phyloP scores from a whole-genome alignment of 1,140 invertebrate species.

The Lerema accius region DNA sequence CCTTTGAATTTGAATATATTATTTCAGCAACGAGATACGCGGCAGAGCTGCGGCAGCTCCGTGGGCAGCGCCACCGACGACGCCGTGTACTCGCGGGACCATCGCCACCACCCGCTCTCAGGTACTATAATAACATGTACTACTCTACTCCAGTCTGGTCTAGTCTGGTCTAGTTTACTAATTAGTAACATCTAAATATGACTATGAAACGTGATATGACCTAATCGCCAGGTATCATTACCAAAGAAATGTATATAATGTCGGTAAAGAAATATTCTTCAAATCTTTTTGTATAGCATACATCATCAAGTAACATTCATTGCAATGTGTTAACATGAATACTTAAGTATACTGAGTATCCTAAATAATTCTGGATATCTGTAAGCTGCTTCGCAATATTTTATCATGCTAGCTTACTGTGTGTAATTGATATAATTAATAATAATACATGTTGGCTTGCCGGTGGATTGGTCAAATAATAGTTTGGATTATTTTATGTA shows the following conservation, averaged over 20 bases:
- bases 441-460: conserved; percentile 26
- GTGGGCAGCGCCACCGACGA: conserved; percentile 74
- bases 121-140: no score
- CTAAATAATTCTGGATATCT: no score
- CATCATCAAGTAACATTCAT: conserved; percentile 4
- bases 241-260: no score
- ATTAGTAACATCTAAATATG: no score
- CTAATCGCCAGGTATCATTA: no score
- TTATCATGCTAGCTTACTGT: conserved; percentile 35
- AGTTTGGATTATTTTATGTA: no score
- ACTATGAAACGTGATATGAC: no score
- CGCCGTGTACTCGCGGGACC: conserved; percentile 66
- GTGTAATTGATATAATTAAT: no score
- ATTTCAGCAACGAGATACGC: conserved; percentile 59
- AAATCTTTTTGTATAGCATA: no score
- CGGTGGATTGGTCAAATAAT: conserved; percentile 1
- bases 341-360: background rate
- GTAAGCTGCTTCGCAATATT: background rate
- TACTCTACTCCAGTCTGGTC: no score
- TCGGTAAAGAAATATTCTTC: no score
- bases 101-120: conserved; percentile 61
- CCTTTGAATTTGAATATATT: background rate
- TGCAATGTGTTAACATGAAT: background rate
- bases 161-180: no score
- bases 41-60: conserved; percentile 75